Base-by-base conservation (phyloP, 2,113 vertebrate genomes). In the Brachyhypopomus gauderio region DNA sequence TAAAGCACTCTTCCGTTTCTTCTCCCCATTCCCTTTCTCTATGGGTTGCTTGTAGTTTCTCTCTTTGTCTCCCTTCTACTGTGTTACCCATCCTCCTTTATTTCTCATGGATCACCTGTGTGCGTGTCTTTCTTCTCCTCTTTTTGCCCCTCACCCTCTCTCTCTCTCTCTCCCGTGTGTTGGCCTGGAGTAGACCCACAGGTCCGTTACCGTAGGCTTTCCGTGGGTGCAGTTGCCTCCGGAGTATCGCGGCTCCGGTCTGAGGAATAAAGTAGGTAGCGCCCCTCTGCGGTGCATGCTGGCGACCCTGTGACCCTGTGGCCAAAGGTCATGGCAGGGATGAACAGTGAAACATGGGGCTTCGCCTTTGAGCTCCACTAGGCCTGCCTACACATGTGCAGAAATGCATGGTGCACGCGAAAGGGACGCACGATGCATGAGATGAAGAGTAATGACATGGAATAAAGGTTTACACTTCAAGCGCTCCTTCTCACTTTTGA, bases 261-360 rank as follows among this genome's bases (percentile, higher is more conserved):
- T 94, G 78, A 90, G 90, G 88, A 94, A 94, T 88, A 94, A 96
- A 95, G 95, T 96, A 96, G 89, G 94, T 95, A 90, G 87, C 78
- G 36, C 62, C 45, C 58, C 83, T 78, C 81, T 80, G 36, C 52
- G 76, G 30, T 77, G 88, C 88, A 90, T 89, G 89, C 77, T 88
- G 83, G 80, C 69, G 70, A n/a, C 74, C 72, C 16, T 19, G 16
- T 72, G 41, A 30, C 30, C 30, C 59, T 60, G 48, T 73, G 23
- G 30, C 14, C 30, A 66, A 12, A 12, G 5, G 22, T 38, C 17
- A 23, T n/a, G 34, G 34, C 17, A 66, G 4, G 3, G 14, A 66
- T 63, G 41, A 41, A 5, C 45, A 52, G 60, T 63, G 60, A 63
- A 7, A 27, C 25, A 16, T 27, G 27, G 16, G 5, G 20, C 22